These are phyloP conservation scores for Pachypsylla venusta DNA, from an alignment of 1,140 invertebrate species.

Conservation along the genomic window DNA sequence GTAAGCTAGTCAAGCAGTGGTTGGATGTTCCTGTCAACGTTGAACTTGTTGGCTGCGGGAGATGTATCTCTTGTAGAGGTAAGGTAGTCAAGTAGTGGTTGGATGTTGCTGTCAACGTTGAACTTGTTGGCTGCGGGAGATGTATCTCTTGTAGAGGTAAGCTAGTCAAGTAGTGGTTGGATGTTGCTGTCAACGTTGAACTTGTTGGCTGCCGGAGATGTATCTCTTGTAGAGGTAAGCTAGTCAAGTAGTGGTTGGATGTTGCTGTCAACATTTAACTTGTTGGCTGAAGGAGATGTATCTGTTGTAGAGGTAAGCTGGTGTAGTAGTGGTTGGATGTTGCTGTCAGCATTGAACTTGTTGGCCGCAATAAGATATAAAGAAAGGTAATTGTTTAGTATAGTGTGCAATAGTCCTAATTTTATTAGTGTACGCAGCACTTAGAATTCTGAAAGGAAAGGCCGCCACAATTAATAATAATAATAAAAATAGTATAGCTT, in stretches of 20 bases:
- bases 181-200: constrained; percentile 85
- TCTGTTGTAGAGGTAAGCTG: constrained; percentile 49
- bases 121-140: constrained; percentile 81
- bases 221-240: constrained; percentile 44
- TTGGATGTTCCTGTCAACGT: constrained; percentile 87
- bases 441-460: no score
- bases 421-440: no score
- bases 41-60: constrained; percentile 79
- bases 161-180: constrained; percentile 84
- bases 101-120: constrained; percentile 84
- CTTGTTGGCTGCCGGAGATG: constrained; percentile 70
- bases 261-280: constrained; percentile 77
- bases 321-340: constrained; percentile 93
- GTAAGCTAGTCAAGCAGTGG: constrained; percentile 86
- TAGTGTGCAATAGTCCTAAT: no score
- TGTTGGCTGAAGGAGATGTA: constrained; percentile 69
- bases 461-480: no score
- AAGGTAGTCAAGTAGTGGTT: constrained; percentile 89
- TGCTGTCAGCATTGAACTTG: constrained; percentile 80
- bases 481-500: no score
- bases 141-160: constrained; percentile 45
- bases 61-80: constrained; percentile 59
- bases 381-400: no score
- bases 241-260: constrained; percentile 91
- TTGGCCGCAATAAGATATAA: no score